Base-by-base conservation (phyloP, 92 coral and sea anemone species). In the Epizoanthus fatuus region DNA sequence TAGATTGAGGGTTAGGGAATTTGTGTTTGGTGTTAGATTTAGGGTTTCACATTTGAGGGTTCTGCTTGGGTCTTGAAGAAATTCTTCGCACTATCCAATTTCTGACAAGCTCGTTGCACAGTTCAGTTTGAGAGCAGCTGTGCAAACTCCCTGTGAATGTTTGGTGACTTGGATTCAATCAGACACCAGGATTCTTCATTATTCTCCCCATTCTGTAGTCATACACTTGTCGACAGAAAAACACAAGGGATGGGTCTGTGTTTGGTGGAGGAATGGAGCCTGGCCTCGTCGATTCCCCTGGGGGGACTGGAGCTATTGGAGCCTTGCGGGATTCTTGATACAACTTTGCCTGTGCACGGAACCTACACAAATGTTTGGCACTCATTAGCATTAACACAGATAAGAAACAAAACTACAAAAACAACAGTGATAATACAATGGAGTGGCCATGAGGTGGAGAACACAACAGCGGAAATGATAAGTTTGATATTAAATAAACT, bases 141-240 rank as follows among this genome's bases (percentile, higher is more conserved):
- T 52, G 16, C 51, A 40, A 8, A 22, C 17, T 35, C 42, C 32
- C 37, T 35, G 40, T 17, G 12, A 32, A 35, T 47, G 13, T 52
- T n/a, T n/a, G 17, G 13, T 22, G 2, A 7, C 69, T 11, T 75
- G 53, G 69, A 7, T 42, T 77, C 16, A 75, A 35, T 77, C 16
- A 75, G 54, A 75, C 80, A 38, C 82, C 91, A 20, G 99, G 98
- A 76, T 97, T 97, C 85, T 97, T 97, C 77, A 95, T 92, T 22
- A 97, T 92, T 67, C 98, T 83, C 7, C 99, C 99, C 99, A 97
- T 97, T 74, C 98, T 91, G 88, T 91, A 91, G 74, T 97, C 99
- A 69, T 97, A 97, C 57, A 97, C 93, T 87, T 97, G 98, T 66
- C 99, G 98, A 83, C 99, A 97, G 82, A 97, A 97, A 89, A 97